Evolutionary conservation across 1,140 invertebrate species (phyloP).

Genomic region (Zaprionus nigranus): DNA sequence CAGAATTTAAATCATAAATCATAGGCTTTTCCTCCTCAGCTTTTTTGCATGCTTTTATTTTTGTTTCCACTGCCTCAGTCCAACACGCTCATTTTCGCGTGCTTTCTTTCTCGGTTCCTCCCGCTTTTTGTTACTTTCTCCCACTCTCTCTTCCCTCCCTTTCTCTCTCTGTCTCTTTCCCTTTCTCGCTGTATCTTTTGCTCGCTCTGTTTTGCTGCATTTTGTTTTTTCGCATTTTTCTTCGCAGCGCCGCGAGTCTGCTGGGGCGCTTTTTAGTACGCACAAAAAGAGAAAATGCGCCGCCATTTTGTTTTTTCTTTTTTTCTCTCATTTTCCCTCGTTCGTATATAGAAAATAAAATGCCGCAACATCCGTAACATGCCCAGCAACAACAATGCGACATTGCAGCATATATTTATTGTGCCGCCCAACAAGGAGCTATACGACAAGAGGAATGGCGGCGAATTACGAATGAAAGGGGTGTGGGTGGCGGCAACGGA

Average conservation of each 20-base stretch:
- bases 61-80: constrained; percentile 15
- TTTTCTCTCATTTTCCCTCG: constrained; percentile 78
- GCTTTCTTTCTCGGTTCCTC: not conserved
- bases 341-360: constrained; percentile 82
- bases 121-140: not conserved
- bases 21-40: constrained; percentile 79
- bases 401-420: constrained; percentile 49
- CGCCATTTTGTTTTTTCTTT: constrained; percentile 81
- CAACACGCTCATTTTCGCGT: not conserved
- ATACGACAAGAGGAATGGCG: not conserved
- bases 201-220: constrained; percentile 58
- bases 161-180: constrained; percentile 21
- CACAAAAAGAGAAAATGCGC: constrained; percentile 77
- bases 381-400: constrained; percentile 42
- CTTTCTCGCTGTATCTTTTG: constrained; percentile 44
- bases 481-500: not conserved
- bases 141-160: constrained; percentile 14
- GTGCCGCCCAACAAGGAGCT: not conserved
- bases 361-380: constrained; percentile 70
- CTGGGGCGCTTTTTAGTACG: constrained; percentile 79
- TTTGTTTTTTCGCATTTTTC: constrained; percentile 81
- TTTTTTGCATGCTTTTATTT: constrained; percentile 64
- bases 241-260: constrained; percentile 52
- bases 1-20: constrained; percentile 82
- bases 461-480: not conserved